Percentiles rank a stretch among this genome's conserved stretches.
phyloP scores from a whole-genome alignment of 2,797 vertebrate species.

The Smutsia gigantea region DNA sequence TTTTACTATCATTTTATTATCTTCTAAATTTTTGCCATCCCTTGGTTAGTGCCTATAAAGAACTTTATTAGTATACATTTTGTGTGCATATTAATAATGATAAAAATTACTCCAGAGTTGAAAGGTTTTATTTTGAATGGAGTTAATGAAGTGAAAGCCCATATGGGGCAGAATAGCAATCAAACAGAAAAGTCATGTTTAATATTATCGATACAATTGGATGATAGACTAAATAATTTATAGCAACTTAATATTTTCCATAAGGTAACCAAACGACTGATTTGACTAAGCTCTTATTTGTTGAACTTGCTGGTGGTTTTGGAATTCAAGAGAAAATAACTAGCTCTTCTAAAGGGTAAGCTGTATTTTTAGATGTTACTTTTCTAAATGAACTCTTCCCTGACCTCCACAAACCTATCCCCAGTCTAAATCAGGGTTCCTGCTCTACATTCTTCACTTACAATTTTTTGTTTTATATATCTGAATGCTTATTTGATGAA shows the following conservation, averaged over 20 bases:
- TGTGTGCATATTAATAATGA: not conserved
- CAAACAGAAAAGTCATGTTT: constrained; percentile 5
- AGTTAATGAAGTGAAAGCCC: not conserved
- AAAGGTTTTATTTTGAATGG: not conserved
- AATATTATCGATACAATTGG: not conserved
- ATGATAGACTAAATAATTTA: constrained; percentile 19
- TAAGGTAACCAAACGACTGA: not conserved
- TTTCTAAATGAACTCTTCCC: not conserved
- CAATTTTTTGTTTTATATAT: not conserved
- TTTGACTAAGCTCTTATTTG: constrained; percentile 17
- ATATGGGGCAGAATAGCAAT: not conserved
- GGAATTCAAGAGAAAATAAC: not conserved
- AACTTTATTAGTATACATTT: not conserved
- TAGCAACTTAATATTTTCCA: not conserved
- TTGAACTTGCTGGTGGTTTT: constrained; percentile 2
- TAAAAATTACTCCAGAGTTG: constrained; percentile 26
- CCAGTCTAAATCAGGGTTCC: not conserved
- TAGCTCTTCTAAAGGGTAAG: not conserved
- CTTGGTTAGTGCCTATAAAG: not conserved
- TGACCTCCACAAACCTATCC: not conserved
- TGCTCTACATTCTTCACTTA: not conserved
- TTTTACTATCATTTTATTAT: not conserved
- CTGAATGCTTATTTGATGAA: not conserved
- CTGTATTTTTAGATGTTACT: not conserved
- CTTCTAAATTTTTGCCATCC: constrained; percentile 13